A percentile compares a stretch with the other conserved stretches of the same genome.
phyloP scores from a whole-genome alignment of 1,140 invertebrate genomes.

The Tetragonula clypearis region DNA sequence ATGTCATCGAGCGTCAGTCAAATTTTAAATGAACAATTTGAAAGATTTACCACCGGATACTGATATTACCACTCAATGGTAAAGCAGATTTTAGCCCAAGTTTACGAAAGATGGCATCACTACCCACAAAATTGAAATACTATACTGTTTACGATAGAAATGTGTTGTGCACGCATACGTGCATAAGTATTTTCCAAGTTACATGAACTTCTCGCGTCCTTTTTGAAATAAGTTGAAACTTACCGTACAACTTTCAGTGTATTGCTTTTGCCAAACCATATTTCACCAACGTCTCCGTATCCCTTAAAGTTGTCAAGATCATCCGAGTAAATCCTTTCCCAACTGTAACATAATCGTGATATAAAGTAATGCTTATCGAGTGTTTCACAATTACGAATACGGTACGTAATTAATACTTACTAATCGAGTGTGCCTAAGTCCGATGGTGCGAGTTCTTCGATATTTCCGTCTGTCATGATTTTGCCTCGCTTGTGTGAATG shows the following conservation, averaged over 20 bases:
- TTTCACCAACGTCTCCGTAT: conserved; percentile 94
- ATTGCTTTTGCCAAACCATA: conserved; percentile 95
- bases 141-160: background rate
- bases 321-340: conserved; percentile 90
- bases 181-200: background rate
- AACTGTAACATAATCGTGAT: conserved; percentile 82
- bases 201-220: background rate
- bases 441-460: conserved; percentile 86
- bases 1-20: too few relatives aligned
- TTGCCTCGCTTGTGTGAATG: background rate
- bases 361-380: conserved; percentile 55
- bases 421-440: conserved; percentile 91
- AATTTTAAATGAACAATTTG: background rate
- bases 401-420: conserved; percentile 78
- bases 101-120: conserved; percentile 23
- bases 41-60: background rate
- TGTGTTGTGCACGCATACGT: background rate
- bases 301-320: conserved; percentile 92
- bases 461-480: conserved; percentile 58
- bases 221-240: conserved; percentile 40
- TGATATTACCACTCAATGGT: background rate
- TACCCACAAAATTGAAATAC: background rate
- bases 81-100: too few relatives aligned
- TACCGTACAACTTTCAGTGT: conserved; percentile 88
- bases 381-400: conserved; percentile 23